Evolutionary conservation across 2,888 invertebrate species (phyloP), one percentile per base, ranked within the genome.

Genomic region (Chrysolina americana): DNA sequence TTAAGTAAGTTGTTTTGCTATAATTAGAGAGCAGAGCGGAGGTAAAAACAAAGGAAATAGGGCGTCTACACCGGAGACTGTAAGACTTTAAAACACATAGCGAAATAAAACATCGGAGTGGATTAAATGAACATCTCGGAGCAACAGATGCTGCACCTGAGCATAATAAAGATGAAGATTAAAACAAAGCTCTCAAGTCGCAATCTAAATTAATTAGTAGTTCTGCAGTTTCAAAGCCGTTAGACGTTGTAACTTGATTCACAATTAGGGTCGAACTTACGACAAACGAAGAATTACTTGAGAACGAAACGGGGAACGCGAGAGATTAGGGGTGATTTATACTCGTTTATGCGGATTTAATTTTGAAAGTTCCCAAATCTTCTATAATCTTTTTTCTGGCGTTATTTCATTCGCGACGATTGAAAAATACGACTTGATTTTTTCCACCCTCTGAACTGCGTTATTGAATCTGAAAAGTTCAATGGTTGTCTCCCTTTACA

Each of bases 141-240:
- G 79, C 76, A 81, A 78, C 78, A 79, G 80, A 80, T 79, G 79
- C 79, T 79, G 80, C 82, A 81, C 81, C 79, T 76, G 75, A 72
- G 73, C 66, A 71, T 81, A 82, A 82, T 82, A 79, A 81, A 80
- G 80, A 82, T 78, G 74, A 75, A 81, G 80, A 82, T 82, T 81
- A 82, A 81, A 81, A 82, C 81, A 80, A 76, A 80, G 81, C 80
- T 81, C 76, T 77, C 81, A 66, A 82, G 81, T 80, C 79, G 76
- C 80, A 83, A 82, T 81, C 79, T 79, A 80, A 84, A 83, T 83
- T 83, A 83, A 84, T 84, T 84, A 84, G 81, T 76, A 81, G 77
- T 80, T 81, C 75, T 81, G 81, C 79, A 81, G 79, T 81, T 81
- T 80, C 81, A 78, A 81, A 83, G 82, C 81, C 78, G 79, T 48